Base-by-base conservation (phyloP, 2,888 invertebrate genomes). In the Busseola fusca region DNA sequence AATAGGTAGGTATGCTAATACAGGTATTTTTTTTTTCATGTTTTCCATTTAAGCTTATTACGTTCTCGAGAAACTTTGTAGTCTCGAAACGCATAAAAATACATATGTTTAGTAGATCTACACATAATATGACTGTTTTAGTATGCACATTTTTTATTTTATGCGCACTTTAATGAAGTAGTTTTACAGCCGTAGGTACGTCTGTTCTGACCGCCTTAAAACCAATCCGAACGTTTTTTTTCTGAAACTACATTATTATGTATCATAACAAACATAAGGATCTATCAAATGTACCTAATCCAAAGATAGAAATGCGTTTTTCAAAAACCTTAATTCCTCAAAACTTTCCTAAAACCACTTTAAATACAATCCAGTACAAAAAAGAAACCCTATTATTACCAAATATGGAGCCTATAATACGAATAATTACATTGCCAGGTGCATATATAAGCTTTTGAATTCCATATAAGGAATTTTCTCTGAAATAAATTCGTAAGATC, bases 381-480 rank as follows among this genome's bases (percentile, higher is more conserved):
- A 14, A 63, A 42, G 6, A 34, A 52, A 54, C 54, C 4, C 6
- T 18, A 40, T 34, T 25, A 25, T 18, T 4, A 27, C 18, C 21
- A 58, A 50, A 65, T 0, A 64, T 34, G 45, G n/a, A 18, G 9
- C 1, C 5, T 52, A 34, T 34, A 21, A 16, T 3, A 37, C 1
- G 66, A 62, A 16, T 27, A 18, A 21, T 18, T n/a, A 50, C 7
- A 1, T 50, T 50, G 5, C 12, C 54, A 54, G 7, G 5, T 48
- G 25, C 25, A 18, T 52, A 30, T 52, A 30, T 14, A 48, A 48
- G 16, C 30, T 34, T 18, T 50, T 50, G 7, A 37, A 14, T 54
- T 65, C 77, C 54, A 12, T 63, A 34, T 34, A 79, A 34, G 69
- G 79, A 58, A 4, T 74, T 78, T 48, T 34, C n/a, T 16, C 30